Conservation (phyloP, 2,797 vertebrate genomes). For the Acipenser oxyrinchus region DNA sequence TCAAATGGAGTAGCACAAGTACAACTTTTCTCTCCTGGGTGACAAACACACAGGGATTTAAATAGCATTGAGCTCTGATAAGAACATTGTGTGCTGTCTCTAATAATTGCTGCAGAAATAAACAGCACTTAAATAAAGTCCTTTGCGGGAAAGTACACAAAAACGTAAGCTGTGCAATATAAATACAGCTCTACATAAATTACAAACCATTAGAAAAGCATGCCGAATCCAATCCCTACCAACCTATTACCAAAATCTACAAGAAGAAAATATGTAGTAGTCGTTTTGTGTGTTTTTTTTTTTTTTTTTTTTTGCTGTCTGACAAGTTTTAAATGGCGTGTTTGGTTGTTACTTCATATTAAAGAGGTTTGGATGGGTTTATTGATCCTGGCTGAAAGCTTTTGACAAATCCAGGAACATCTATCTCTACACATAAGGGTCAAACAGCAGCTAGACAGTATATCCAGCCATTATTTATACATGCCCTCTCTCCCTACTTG, state of each 20-base stretch:
- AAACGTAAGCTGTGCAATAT: background rate
- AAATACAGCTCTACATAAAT: background rate
- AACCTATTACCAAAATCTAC: too few relatives aligned
- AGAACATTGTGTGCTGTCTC: background rate
- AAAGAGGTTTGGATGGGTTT: slow-evolving; percentile 22
- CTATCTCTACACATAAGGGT: slow-evolving; percentile 10
- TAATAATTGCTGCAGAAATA: background rate
- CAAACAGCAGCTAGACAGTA: slow-evolving; percentile 8
- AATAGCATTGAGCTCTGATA: background rate
- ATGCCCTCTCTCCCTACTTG: slow-evolving; percentile 6
- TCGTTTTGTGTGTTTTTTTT: background rate
- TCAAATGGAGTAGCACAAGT: background rate
- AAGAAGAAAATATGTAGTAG: too few relatives aligned
- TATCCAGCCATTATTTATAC: slow-evolving; percentile 25
- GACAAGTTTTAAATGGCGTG: slow-evolving; percentile 8
- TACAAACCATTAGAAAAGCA: too few relatives aligned
- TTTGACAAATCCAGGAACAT: slow-evolving; percentile 23
- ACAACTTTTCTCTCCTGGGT: background rate
- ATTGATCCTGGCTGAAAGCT: slow-evolving; percentile 29
- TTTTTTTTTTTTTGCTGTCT: slow-evolving; percentile 9
- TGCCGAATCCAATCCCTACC: too few relatives aligned
- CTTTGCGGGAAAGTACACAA: background rate
- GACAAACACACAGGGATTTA: background rate
- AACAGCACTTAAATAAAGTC: background rate
- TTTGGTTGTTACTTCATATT: slow-evolving; percentile 10